Evolutionary conservation across 2,888 invertebrate genomes (phyloP).

Genomic region (Drosophila formosana): DNA sequence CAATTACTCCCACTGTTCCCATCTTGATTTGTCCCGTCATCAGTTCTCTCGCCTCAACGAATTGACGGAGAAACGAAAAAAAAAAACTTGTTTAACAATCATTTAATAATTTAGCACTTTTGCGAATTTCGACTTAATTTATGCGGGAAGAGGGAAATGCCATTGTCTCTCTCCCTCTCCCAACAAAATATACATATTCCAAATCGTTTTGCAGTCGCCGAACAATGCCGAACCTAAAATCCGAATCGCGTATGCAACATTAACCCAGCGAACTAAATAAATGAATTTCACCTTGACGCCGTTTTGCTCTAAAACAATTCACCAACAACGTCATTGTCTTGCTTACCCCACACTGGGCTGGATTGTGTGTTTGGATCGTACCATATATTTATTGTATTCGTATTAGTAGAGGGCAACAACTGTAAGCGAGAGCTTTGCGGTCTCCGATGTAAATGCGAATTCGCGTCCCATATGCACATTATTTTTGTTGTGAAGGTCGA

Average conservation of each 20-base stretch:
- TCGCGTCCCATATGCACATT: slow-evolving; percentile 1
- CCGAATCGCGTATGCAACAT: slow-evolving; percentile 59
- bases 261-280: slow-evolving; percentile 72
- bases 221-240: slow-evolving; percentile 19
- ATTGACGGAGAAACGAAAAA: slow-evolving; percentile 30
- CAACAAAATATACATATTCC: slow-evolving; percentile 6
- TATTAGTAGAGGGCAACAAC: slow-evolving; percentile 7
- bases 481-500: slow-evolving; percentile 48
- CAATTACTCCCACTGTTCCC: slow-evolving; percentile 39
- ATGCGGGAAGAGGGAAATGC: slow-evolving; percentile 48
- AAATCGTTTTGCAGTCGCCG: slow-evolving; percentile 26
- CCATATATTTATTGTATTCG: not conserved
- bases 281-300: slow-evolving; percentile 79
- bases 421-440: slow-evolving; percentile 61
- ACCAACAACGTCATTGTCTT: slow-evolving; percentile 72
- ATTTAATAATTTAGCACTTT: slow-evolving; percentile 78
- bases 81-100: slow-evolving; percentile 62
- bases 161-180: slow-evolving; percentile 39
- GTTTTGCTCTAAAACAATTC: slow-evolving; percentile 45
- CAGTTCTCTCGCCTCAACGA: slow-evolving; percentile 19
- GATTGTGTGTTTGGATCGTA: not conserved
- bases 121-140: slow-evolving; percentile 67
- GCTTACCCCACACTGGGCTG: slow-evolving; percentile 41
- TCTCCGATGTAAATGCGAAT: slow-evolving; percentile 30
- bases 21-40: slow-evolving; percentile 17